Evolutionary conservation across 37 sponge, comb jelly and placozoan species (phyloP).

Genomic region (Oscarella lobularis): DNA sequence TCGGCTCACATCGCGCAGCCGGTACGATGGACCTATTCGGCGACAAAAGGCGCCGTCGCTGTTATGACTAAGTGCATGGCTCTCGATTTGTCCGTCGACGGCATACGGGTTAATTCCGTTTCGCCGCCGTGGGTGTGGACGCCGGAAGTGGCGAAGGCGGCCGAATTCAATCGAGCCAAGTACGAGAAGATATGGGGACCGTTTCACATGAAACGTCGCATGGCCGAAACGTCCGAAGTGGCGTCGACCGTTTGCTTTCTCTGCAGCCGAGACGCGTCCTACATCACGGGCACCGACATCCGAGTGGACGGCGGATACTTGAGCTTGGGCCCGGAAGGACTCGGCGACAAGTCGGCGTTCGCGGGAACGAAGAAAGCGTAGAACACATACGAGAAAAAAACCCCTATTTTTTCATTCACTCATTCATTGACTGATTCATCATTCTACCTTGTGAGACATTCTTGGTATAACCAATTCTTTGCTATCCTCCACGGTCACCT

Average conservation of each 20-base stretch:
- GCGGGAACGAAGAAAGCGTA: constrained; percentile 62
- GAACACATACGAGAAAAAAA: no score
- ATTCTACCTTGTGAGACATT: constrained; percentile 46
- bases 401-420: no score
- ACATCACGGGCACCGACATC: constrained; percentile 54
- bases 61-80: constrained; percentile 55
- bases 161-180: constrained; percentile 51
- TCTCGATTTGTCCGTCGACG: constrained; percentile 46
- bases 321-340: constrained; percentile 65
- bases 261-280: constrained; percentile 52
- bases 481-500: constrained; percentile 68
- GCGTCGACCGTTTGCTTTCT: constrained; percentile 56
- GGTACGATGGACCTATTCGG: constrained; percentile 16
- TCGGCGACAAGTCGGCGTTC: constrained; percentile 55
- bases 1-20: constrained; percentile 49
- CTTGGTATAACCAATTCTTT: constrained; percentile 70
- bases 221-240: constrained; percentile 42
- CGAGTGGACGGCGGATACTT: constrained; percentile 75
- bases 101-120: constrained; percentile 61
- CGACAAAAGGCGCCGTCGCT: constrained; percentile 64
- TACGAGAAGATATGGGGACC: constrained; percentile 76
- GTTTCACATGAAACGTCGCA: constrained; percentile 56
- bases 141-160: constrained; percentile 77
- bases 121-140: constrained; percentile 83
- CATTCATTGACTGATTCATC: no score